Evolutionary conservation across 2,888 invertebrate species (phyloP).

Genomic region (Steinernema scapterisci): DNA sequence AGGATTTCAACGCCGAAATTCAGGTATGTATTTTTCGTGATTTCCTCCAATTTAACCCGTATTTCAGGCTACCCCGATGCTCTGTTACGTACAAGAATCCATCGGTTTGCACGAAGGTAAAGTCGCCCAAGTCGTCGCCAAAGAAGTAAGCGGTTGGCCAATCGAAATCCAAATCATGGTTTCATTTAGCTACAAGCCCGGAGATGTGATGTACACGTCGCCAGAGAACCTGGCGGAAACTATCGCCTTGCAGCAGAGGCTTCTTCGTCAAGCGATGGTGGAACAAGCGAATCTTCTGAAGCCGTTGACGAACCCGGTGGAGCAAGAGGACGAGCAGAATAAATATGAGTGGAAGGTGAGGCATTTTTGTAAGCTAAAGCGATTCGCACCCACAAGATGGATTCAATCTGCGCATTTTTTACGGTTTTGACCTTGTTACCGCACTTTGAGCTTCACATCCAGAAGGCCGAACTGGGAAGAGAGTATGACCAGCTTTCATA

Average conservation of each 20-base stretch:
- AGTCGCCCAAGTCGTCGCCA: neutral
- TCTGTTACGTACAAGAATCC: neutral
- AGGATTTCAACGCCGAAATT: slow-evolving; percentile 1
- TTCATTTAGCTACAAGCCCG: slow-evolving; percentile 57
- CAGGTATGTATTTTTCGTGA: neutral
- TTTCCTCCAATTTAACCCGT: too few species aligned
- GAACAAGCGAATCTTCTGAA: slow-evolving; percentile 41
- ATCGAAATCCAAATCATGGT: neutral
- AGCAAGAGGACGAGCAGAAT: slow-evolving; percentile 42
- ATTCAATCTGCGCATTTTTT: too few species aligned
- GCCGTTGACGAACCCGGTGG: slow-evolving; percentile 5
- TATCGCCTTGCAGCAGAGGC: slow-evolving; percentile 76
- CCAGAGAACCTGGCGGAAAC: slow-evolving; percentile 76
- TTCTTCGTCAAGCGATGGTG: slow-evolving; percentile 69
- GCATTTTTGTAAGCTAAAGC: neutral
- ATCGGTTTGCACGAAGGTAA: neutral
- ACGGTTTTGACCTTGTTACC: too few species aligned
- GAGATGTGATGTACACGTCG: slow-evolving; percentile 78
- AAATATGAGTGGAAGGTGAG: slow-evolving; percentile 75
- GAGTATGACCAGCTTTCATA: too few species aligned
- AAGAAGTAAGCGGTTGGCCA: slow-evolving; percentile 14
- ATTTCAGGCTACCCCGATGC: slow-evolving; percentile 1
- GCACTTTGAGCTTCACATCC: too few species aligned
- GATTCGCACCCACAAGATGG: too few species aligned
- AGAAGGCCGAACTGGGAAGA: too few species aligned